Conservation (phyloP, 2,888 invertebrate genomes). For the Acrocyrtus sp. region DNA sequence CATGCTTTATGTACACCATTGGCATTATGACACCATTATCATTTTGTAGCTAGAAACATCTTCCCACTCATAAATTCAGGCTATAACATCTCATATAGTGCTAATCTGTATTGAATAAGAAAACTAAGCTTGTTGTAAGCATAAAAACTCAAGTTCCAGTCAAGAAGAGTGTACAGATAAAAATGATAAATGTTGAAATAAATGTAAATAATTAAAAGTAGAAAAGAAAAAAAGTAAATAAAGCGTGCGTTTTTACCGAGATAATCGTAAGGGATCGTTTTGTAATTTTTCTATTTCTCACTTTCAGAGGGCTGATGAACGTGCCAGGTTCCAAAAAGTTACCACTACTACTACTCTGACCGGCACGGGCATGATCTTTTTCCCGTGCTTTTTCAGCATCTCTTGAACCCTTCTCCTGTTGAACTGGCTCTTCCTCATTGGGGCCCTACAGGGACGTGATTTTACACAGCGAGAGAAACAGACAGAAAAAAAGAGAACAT, state of each 20-base stretch:
- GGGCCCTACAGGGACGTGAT: constrained; percentile 15
- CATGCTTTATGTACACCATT: no score
- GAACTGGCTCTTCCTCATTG: constrained; percentile 18
- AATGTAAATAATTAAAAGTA: constrained; percentile 18
- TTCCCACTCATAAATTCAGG: no score
- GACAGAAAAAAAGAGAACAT: neutral
- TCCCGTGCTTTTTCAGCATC: constrained; percentile 16
- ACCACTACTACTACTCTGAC: constrained; percentile 29
- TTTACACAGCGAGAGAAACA: neutral
- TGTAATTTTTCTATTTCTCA: constrained; percentile 51
- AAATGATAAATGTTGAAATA: no score
- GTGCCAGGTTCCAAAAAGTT: constrained; percentile 39
- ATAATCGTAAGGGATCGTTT: constrained; percentile 37
- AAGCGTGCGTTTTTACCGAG: constrained; percentile 44
- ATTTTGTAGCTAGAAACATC: no score
- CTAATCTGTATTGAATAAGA: no score
- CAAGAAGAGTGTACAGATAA: no score
- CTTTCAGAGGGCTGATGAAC: constrained; percentile 31
- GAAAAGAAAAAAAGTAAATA: constrained; percentile 15
- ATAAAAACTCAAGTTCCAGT: no score
- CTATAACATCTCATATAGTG: no score
- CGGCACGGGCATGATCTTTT: constrained; percentile 8
- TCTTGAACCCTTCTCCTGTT: constrained; percentile 12
- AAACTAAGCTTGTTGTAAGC: no score
- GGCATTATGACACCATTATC: no score